Base-by-base conservation (phyloP, 2,888 invertebrate genomes). In the Pheosia tremula region DNA sequence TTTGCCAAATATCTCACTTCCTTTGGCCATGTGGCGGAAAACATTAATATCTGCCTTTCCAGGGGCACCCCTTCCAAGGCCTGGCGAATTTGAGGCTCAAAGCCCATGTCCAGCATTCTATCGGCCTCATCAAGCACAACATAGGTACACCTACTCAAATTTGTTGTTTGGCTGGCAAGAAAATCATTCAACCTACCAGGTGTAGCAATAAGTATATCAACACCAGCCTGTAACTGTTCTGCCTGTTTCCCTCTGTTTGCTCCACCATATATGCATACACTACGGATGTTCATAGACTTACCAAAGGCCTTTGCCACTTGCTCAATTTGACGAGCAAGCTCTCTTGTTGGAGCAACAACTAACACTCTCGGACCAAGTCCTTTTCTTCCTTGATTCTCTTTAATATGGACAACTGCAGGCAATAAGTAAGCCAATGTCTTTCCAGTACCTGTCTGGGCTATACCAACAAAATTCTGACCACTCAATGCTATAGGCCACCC, bases 1-100 rank as follows among this genome's bases (percentile, higher is more conserved):
- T 97, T 96, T 5, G 99, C 99, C 68, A 99, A 92, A 73, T 96
- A 95, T 72, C 97, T 95, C 1, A 99, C 98, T 93, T 99, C 99
- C 81, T 97, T 98, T 0, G 99, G 99, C 99, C 99, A 99, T 0
- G 99, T 99, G 0, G 99, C 99, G 66, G 98, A 98, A 96, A 98
- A 99, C 99, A 99, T 99, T 54, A 99, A 94, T 37, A 98, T 98
- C 87, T 99, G 99, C 75, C 99, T 95, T 83, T 98, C 98, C 8
- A 97, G 97, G 69, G 98, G 95, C 60, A 98, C 97, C 83, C 98
- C 98, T 85, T 97, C 97, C 61, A 98, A 94, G 73, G 98, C 98
- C 89, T 98, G 97, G 39, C 98, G 94, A 72, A 98, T 98, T 88
- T 98, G 98, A 0, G 98, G 98, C 84, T 99, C 98, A 89, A 99